Base-by-base conservation (phyloP, 2,888 invertebrate genomes). In the Xylota segnis region DNA sequence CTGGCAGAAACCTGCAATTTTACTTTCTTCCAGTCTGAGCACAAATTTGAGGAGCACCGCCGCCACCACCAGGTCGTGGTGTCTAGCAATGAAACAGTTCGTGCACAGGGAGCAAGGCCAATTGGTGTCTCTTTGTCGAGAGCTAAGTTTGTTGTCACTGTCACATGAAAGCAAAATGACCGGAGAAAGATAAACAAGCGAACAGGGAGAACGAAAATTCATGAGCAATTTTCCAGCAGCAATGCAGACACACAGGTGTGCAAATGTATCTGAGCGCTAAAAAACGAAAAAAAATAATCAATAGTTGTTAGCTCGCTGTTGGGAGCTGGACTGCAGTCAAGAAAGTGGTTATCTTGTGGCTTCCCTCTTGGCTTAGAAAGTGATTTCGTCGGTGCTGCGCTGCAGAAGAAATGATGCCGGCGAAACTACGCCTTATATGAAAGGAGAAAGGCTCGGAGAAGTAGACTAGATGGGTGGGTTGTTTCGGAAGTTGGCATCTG, bases 81-180 rank as follows among this genome's bases (percentile, higher is more conserved):
- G 40, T 16, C 32, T 40, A 32, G 32, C 23, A 61, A 40, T 40
- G n/a, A 27, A 52, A 43, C 40, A 29, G 32, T 32, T 9, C 10
- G 18, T 2, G 32, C n/a, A 2, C 18, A 18, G 43, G 61, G 37
- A 78, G 56, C 75, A 75, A 81, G 66, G 74, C 79, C 74, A 61
- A 40, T 29, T 47, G 47, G 40, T 54, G 6, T 14, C n/a, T 2
- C n/a, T 58, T 76, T 66, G 34, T 61, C 5, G 34, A 34, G 29
- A 37, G 52, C 43, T 68, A 12, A 58, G 61, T 66, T 61, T 29
- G 63, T 54, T 58, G 61, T 32, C 18, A 27, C 37, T 59, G 52
- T 75, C 68, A 82, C 75, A 75, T 74, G 54, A 82, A 56, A 54
- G 81, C 74, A 74, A 81, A 75, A 70, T 70, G 68, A 56, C 61